A percentile compares a stretch with the other conserved stretches of the same genome.
phyloP scores from a whole-genome alignment of 2,797 vertebrate genomes.

The Cottoperca gobio region DNA sequence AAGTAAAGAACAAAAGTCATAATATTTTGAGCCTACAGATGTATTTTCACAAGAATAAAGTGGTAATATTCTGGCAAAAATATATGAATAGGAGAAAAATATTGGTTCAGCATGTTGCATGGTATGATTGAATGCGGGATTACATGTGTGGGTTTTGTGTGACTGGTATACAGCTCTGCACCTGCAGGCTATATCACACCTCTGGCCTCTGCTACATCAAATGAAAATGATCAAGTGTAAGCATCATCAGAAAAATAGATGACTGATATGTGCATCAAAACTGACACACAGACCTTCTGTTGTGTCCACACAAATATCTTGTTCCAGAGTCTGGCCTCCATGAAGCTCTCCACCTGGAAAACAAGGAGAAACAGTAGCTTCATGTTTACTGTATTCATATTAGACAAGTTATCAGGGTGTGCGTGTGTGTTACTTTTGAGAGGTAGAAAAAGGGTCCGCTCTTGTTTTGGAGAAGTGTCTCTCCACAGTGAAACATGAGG shows the following conservation, averaged over 20 bases:
- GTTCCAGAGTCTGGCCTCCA: slow-evolving; percentile 89
- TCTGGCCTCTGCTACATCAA: too few species aligned
- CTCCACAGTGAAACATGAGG: slow-evolving; percentile 86
- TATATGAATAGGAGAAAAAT: too few species aligned
- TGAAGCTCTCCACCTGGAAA: slow-evolving; percentile 84
- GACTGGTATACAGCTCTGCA: too few species aligned
- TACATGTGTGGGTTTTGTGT: too few species aligned
- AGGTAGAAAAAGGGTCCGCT: slow-evolving; percentile 87
- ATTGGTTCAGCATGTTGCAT: too few species aligned
- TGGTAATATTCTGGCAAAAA: too few species aligned
- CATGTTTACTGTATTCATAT: not conserved
- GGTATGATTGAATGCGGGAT: too few species aligned
- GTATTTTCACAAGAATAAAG: too few species aligned
- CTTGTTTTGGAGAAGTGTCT: slow-evolving; percentile 76
- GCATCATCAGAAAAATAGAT: not conserved
- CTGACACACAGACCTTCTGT: slow-evolving; percentile 77
- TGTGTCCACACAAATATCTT: slow-evolving; percentile 88
- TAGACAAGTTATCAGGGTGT: not conserved
- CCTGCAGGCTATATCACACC: not conserved
- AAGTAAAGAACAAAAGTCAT: too few species aligned
- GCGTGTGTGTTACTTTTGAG: slow-evolving; percentile 80
- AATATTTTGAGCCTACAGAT: too few species aligned
- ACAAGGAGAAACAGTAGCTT: not conserved
- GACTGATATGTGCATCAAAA: not conserved
- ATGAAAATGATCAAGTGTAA: not conserved